phyloP scores from a whole-genome alignment of 64 coral and sea anemone genomes.

The Platygyra sinensis region DNA sequence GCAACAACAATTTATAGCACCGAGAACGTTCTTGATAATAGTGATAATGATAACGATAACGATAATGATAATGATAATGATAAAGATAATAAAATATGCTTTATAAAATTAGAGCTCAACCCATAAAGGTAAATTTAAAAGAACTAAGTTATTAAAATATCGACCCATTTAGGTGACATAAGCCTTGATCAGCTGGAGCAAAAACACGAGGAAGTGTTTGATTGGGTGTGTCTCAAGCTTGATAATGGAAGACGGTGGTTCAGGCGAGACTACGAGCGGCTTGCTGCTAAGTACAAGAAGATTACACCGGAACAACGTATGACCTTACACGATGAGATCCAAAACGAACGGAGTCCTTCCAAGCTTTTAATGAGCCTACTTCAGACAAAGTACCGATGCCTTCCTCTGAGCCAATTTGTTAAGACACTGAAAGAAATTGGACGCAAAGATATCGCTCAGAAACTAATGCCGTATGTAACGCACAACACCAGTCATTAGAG shows the following conservation, averaged over 20 bases:
- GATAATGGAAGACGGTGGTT: not conserved
- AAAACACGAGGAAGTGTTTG: not conserved
- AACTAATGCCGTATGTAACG: not conserved
- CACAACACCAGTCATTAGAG: no score
- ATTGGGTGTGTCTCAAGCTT: not conserved
- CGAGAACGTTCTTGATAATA: no score
- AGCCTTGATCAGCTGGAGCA: not conserved
- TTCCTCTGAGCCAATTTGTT: not conserved
- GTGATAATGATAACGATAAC: no score
- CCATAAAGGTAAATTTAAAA: no score
- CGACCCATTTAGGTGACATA: not conserved
- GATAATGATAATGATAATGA: no score
- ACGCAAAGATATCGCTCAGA: slow-evolving; percentile 5
- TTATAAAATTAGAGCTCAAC: no score
- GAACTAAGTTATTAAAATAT: no score
- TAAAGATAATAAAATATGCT: no score
- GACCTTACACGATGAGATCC: not conserved
- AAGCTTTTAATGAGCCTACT: not conserved
- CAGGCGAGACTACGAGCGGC: not conserved
- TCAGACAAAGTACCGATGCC: not conserved
- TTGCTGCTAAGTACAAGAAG: not conserved
- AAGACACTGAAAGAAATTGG: not conserved
- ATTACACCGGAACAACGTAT: not conserved
- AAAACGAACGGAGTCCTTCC: slow-evolving; percentile 3
- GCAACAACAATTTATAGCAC: no score